Conservation (phyloP, 2,888 invertebrate genomes). For the Drosophila peninsularis region DNA sequence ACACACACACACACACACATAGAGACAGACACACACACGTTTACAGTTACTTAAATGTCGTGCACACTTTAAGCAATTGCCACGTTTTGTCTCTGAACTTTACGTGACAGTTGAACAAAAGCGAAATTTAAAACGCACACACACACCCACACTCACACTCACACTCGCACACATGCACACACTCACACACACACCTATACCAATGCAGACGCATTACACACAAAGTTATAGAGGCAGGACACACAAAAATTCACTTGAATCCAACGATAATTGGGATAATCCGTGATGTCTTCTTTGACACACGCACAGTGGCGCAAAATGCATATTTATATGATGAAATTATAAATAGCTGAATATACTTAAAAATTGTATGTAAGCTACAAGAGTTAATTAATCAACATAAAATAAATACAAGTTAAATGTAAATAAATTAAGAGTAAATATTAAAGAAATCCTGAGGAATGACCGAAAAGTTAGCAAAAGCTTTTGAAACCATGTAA, state of each 20-base stretch:
- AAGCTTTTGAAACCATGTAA: neutral
- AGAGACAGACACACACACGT: constrained; percentile 12
- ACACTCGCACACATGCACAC: constrained; percentile 18
- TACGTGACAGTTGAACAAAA: constrained; percentile 53
- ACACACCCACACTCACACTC: constrained; percentile 28
- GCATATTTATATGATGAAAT: neutral
- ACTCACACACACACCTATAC: constrained; percentile 2
- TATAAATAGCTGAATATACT: no score
- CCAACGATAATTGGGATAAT: constrained; percentile 76
- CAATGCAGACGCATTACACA: neutral
- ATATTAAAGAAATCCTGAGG: neutral
- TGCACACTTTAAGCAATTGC: constrained; percentile 46
- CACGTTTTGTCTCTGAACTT: constrained; percentile 47
- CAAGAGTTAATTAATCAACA: neutral
- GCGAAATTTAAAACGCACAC: constrained; percentile 54
- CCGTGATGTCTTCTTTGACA: constrained; percentile 67
- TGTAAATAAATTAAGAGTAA: neutral
- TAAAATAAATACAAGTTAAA: neutral
- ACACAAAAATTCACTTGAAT: constrained; percentile 50
- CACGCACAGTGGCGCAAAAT: constrained; percentile 39
- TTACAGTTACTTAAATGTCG: constrained; percentile 27
- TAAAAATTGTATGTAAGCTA: no score
- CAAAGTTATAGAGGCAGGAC: constrained; percentile 21
- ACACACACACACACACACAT: constrained; percentile 14
- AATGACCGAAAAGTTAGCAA: neutral